Conservation (phyloP, 2,113 vertebrate genomes). For the Carassius carassius region DNA sequence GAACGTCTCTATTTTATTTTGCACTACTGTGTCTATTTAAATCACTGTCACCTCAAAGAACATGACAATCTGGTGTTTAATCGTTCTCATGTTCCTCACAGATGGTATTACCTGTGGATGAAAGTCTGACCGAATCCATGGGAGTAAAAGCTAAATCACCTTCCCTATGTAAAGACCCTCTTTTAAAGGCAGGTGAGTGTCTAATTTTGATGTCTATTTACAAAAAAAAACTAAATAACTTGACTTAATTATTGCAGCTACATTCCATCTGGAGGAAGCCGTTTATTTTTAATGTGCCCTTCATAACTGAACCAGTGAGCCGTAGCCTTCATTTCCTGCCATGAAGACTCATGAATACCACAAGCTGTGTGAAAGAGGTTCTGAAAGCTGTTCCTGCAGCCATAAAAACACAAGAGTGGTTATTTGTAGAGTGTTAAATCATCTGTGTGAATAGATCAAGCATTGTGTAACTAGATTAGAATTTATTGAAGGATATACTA, state of each 20-base stretch:
- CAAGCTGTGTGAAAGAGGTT: constrained; percentile 7
- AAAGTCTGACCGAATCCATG: constrained; percentile 92
- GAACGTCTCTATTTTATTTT: too few relatives aligned
- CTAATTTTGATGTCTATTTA: not conserved
- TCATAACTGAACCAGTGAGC: not conserved
- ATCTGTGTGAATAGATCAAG: not conserved
- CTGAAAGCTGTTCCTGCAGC: not conserved
- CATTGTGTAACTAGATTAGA: not conserved
- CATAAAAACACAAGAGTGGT: not conserved
- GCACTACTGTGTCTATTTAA: too few relatives aligned
- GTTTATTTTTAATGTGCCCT: not conserved
- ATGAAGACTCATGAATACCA: not conserved
- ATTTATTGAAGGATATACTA: not conserved
- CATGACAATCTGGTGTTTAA: not conserved
- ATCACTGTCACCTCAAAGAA: too few relatives aligned
- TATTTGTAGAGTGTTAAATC: not conserved
- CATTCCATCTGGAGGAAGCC: not conserved
- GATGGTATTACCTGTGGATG: constrained; percentile 95
- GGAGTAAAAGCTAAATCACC: constrained; percentile 91
- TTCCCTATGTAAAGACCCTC: constrained; percentile 89
- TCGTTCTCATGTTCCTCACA: constrained; percentile 58
- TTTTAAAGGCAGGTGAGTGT: constrained; percentile 89
- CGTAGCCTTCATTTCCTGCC: not conserved
- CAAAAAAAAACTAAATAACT: too few relatives aligned
- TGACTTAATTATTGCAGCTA: not conserved